Evolutionary conservation across 2,888 invertebrate genomes (phyloP), one percentile per base, ranked within the genome.

Genomic region (Noctua janthina): DNA sequence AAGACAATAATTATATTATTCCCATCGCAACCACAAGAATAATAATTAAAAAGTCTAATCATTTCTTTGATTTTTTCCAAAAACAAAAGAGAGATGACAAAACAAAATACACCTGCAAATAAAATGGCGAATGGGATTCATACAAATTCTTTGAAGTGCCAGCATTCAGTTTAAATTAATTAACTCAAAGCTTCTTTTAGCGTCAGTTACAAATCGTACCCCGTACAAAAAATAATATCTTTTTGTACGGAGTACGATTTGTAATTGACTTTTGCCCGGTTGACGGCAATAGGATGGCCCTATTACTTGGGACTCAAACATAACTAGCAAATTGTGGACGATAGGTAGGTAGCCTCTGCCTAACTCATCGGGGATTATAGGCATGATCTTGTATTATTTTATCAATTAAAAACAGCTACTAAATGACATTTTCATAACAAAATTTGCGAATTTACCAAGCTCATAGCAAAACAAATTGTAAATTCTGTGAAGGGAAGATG

Each of bases 391-490:
- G 29, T 15, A 62, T 7, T 35, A 66, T 39, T 20, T 35, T 10
- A 66, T 39, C 39, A 66, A 29, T 23, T 29, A 23, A 64, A 79
- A 49, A 54, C 62, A 46, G 54, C n/a, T 20, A 11, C 23, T 15
- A 20, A 13, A 39, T 29, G 6, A 59, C 15, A 46, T 49, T 51
- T 79, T 67, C 49, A 69, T 29, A 69, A 80, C 64, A 66, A 73
- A 67, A 62, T 71, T 17, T 20, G 13, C 46, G 15, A 15, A 56
- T 11, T 29, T 64, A 72, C 39, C 54, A 49, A 51, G 23, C 62
- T 56, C 46, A 69, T 73, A 70, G 35, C 73, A 69, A 74, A 77
- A 78, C 59, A 87, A 85, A 87, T 87, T 79, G 84, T 76, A 56
- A 78, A 87, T 87, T 76, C 78, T 76, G 59, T n/a, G 54, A 29